Evolutionary conservation across 2,797 vertebrate genomes (phyloP).

Genomic region (Steatocranus sp.): DNA sequence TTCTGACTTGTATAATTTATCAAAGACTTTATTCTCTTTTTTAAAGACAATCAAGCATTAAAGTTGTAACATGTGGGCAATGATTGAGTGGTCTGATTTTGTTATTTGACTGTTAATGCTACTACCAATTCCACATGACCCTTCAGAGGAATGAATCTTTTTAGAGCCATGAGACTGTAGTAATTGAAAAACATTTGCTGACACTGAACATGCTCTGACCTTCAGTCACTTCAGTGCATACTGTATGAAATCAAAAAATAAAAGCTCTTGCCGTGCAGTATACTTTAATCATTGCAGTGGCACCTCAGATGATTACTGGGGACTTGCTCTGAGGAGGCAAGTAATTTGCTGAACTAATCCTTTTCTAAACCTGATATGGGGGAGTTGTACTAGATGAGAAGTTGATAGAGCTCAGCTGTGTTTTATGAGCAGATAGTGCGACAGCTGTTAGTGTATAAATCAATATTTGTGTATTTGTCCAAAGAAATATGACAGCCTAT

Average conservation of each 20-base stretch:
- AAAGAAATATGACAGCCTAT: background rate
- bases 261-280: background rate
- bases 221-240: conserved; percentile 11
- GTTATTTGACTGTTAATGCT: background rate
- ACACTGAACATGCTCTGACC: conserved; percentile 26
- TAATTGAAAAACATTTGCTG: conserved; percentile 31
- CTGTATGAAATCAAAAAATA: conserved; percentile 9
- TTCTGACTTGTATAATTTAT: background rate
- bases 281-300: background rate
- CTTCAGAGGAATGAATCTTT: conserved; percentile 9
- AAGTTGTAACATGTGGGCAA: background rate
- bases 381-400: background rate
- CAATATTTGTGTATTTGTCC: background rate
- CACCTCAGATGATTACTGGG: conserved; percentile 6
- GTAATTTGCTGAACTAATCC: conserved; percentile 44
- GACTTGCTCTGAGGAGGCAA: conserved; percentile 16
- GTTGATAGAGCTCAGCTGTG: conserved; percentile 10
- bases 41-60: background rate
- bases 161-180: background rate
- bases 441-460: background rate
- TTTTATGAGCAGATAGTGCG: conserved; percentile 24
- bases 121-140: background rate
- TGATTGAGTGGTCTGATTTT: conserved; percentile 2
- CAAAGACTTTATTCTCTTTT: background rate
- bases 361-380: conserved; percentile 20